Evolutionary conservation across 2,113 vertebrate species (phyloP).

Genomic region (Sisor rabdophorus): DNA sequence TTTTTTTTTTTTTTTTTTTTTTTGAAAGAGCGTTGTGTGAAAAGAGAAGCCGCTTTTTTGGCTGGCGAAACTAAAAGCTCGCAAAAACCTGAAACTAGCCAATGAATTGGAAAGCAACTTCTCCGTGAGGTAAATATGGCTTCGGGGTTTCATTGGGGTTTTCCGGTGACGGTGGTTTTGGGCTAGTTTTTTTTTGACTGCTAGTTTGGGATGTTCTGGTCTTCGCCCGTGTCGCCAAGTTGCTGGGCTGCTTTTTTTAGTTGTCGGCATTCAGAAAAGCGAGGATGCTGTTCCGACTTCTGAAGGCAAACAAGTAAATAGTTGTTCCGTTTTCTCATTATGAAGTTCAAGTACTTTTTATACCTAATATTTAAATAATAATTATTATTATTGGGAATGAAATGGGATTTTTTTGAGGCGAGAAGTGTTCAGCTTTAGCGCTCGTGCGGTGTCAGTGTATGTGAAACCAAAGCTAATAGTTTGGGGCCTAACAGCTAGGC

Average conservation of each 20-base stretch:
- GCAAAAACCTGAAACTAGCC: slow-evolving; percentile 65
- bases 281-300: slow-evolving; percentile 63
- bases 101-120: slow-evolving; percentile 72
- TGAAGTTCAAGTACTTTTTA: slow-evolving; percentile 62
- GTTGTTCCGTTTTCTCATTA: slow-evolving; percentile 50
- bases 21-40: slow-evolving; percentile 61
- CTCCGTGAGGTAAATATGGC: slow-evolving; percentile 69
- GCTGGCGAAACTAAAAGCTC: slow-evolving; percentile 70
- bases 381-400: neutral
- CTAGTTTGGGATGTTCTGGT: slow-evolving; percentile 57
- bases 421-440: slow-evolving; percentile 52
- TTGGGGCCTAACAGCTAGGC: slow-evolving; percentile 68
- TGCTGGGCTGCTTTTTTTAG: slow-evolving; percentile 54
- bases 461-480: slow-evolving; percentile 62
- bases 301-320: slow-evolving; percentile 68
- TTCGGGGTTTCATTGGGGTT: neutral
- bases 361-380: neutral
- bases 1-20: slow-evolving; percentile 56
- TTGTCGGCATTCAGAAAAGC: slow-evolving; percentile 46
- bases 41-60: slow-evolving; percentile 66
- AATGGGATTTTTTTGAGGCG: slow-evolving; percentile 28
- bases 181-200: slow-evolving; percentile 34
- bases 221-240: slow-evolving; percentile 61
- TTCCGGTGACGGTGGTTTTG: neutral
- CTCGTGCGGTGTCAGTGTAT: slow-evolving; percentile 55